A percentile compares a stretch with the other conserved stretches of the same genome.
Evolutionary conservation across 2,888 invertebrate genomes (phyloP).

Genomic region (Temnothorax unifasciatus): DNA sequence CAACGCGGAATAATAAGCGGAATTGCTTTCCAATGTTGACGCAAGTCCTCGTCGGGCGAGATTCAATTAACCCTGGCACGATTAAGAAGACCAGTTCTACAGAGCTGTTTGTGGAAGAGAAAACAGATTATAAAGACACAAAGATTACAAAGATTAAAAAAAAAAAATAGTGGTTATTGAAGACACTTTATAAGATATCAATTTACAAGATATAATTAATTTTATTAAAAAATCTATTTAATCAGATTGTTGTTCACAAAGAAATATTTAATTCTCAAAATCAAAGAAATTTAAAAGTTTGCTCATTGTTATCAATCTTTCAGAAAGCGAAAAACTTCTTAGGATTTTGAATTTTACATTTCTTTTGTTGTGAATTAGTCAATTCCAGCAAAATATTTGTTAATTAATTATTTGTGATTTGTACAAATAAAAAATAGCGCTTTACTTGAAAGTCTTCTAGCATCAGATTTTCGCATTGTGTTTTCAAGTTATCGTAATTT

Average conservation of each 20-base stretch:
- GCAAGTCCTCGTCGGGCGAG: constrained; percentile 24
- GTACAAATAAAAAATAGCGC: background rate
- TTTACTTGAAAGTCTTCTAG: background rate
- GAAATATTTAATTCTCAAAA: constrained; percentile 12
- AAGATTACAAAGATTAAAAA: background rate
- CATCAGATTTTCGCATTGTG: background rate
- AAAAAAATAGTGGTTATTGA: background rate
- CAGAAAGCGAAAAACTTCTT: background rate
- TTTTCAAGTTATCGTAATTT: background rate
- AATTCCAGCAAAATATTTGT: background rate
- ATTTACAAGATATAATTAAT: background rate
- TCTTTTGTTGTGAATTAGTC: no score
- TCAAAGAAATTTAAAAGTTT: background rate
- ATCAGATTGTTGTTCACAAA: background rate
- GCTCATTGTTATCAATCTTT: background rate
- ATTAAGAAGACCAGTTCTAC: background rate
- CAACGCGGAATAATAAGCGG: constrained; percentile 47
- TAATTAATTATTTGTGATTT: background rate
- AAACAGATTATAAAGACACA: background rate
- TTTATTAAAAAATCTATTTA: background rate
- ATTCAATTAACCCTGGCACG: constrained; percentile 38
- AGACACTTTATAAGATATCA: background rate
- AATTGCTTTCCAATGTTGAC: constrained; percentile 27
- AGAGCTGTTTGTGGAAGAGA: background rate
- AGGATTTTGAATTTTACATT: background rate